A percentile compares a stretch with the other conserved stretches of the same genome.
Evolutionary conservation across 2,113 vertebrate species (phyloP).

Genomic region (Neolamprologus tretocephalus): DNA sequence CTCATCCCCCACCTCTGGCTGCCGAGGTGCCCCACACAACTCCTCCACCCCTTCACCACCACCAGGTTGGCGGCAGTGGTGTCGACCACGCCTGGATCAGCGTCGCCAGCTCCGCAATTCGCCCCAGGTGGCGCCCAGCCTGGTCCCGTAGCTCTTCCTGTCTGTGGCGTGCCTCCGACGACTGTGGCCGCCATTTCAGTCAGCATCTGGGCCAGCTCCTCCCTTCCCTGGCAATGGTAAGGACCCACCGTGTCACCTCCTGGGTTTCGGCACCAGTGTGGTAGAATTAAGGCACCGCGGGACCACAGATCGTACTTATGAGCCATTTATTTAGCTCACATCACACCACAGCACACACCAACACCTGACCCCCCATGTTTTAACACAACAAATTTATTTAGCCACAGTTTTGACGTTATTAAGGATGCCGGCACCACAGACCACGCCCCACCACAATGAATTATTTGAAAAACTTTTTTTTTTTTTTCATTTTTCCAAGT

Average conservation of each 20-base stretch:
- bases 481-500: background rate
- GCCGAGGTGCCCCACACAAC: background rate
- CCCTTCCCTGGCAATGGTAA: background rate
- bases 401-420: too few species aligned
- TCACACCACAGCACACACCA: background rate
- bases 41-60: background rate
- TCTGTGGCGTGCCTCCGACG: background rate
- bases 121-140: background rate
- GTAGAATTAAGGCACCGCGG: background rate
- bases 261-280: background rate
- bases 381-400: too few species aligned
- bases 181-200: background rate
- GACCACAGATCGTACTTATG: background rate
- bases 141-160: background rate
- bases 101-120: rapidly evolving
- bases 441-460: background rate
- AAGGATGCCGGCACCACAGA: background rate
- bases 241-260: background rate
- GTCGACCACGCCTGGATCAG: background rate
- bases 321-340: background rate
- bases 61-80: rapidly evolving
- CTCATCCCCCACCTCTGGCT: rapidly evolving
- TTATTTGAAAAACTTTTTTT: background rate
- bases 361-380: background rate
- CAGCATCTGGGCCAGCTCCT: background rate